Base-by-base conservation (phyloP, 53 echinoderm and acorn worm genomes). In the Paracentrotus lividus region DNA sequence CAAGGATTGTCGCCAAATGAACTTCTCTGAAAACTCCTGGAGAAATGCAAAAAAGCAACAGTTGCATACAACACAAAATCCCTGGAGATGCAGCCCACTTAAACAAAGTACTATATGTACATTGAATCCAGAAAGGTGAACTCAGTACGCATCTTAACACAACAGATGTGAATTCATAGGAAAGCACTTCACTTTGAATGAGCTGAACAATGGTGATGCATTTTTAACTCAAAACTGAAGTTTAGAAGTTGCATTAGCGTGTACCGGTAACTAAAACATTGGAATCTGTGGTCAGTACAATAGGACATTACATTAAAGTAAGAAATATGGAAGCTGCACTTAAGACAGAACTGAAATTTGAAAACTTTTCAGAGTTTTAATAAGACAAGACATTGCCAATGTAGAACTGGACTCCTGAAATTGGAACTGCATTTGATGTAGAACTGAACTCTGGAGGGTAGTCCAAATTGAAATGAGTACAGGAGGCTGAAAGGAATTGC, bases 31-130 rank as follows among this genome's bases (percentile, higher is more conserved):
- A 8, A 88, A 52, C 87, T 87, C 49, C 88, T 93, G 16, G 65
- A 68, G 38, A 93, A 93, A 87, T 93, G 93, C 51, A 93, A 88
- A 54, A 87, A 68, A 86, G 86, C 93, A 68, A 67, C 93, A 68
- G 20, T n/a, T 24, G 75, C 42, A 49, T 90, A 88, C 55, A 88
- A 88, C 65, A 88, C 89, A 36, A 88, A 64, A 56, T 58, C 31
- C 65, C 31, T 24, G 42, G 43, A 88, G 64, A 88, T 88, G 88
- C 88, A 42, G 88, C 88, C 40, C 88, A 88, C 88, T 36, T 88
- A 45, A 60, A 88, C 60, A 13, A 14, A 38, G 42, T 42, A 85
- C 53, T 26, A 24, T 64, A 64, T 52, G n/a, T 49, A 23, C 43
- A 40, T 84, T 84, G 18, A 84, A 44, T 44, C 43, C 42, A 84